Percentiles rank a stretch among this genome's conserved stretches.
Evolutionary conservation across 1,140 invertebrate genomes (phyloP).

Genomic region (Drosophila equinoxialis): DNA sequence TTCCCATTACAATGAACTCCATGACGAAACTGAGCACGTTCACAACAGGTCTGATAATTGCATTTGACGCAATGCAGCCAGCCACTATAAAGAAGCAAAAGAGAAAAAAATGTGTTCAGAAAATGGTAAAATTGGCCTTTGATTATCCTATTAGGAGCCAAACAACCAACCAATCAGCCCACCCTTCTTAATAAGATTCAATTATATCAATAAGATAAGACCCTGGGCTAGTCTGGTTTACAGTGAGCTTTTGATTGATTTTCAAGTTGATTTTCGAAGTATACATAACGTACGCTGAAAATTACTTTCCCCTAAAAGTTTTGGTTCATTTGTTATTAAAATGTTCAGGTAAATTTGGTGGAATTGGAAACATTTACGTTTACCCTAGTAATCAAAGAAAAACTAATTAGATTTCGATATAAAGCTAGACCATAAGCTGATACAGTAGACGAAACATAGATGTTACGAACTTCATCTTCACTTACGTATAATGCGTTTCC

Average conservation of each 20-base stretch:
- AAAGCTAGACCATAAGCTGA: too few relatives aligned
- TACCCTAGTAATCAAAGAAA: too few relatives aligned
- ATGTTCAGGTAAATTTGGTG: too few relatives aligned
- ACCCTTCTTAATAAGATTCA: background rate
- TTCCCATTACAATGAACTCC: constrained; percentile 85
- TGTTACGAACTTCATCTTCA: background rate
- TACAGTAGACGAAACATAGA: too few relatives aligned
- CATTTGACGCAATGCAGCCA: constrained; percentile 89
- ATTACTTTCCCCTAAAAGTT: too few relatives aligned
- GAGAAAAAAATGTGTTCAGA: background rate
- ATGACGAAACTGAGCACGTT: constrained; percentile 89
- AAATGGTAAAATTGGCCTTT: background rate
- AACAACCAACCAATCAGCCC: background rate
- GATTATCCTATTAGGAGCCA: background rate
- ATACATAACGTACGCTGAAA: too few relatives aligned
- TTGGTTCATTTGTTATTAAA: too few relatives aligned
- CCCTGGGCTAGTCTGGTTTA: background rate
- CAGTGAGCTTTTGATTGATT: too few relatives aligned
- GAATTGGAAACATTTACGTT: too few relatives aligned
- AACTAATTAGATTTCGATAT: too few relatives aligned
- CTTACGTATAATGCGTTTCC: constrained; percentile 77
- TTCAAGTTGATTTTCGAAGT: too few relatives aligned
- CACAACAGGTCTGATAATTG: constrained; percentile 90
- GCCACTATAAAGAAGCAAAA: constrained; percentile 84
- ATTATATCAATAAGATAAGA: constrained; percentile 1